phyloP scores from a whole-genome alignment of 1,140 invertebrate species.

The Euwallacea fornicatus region DNA sequence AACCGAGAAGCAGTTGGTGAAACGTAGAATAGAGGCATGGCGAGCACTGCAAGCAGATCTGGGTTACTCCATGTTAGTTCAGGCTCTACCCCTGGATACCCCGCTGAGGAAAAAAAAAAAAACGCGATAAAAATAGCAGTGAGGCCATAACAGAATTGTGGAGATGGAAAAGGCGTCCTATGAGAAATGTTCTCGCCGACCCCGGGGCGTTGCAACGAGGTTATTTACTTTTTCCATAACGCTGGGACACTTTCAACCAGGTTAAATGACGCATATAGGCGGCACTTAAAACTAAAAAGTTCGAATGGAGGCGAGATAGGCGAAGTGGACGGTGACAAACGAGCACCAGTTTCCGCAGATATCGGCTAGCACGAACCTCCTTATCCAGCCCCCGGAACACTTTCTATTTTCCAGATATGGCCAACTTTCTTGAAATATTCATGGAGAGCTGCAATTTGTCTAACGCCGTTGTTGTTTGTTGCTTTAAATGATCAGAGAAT shows the following conservation, averaged over 20 bases:
- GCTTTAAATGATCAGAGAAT: not conserved
- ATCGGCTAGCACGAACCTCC: conserved; percentile 7
- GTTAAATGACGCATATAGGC: conserved; percentile 24
- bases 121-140: not conserved
- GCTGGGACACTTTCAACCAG: conserved; percentile 11
- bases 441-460: conserved; percentile 11
- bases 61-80: too few species aligned
- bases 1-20: too few species aligned
- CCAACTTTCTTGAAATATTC: conserved; percentile 20
- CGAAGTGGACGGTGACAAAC: conserved; percentile 24
- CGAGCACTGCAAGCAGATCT: too few species aligned
- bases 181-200: conserved; percentile 17
- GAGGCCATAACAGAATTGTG: conserved; percentile 7
- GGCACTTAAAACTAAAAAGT: conserved; percentile 23
- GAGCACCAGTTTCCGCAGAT: conserved; percentile 10
- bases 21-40: too few species aligned
- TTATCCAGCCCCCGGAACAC: conserved; percentile 6
- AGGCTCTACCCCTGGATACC: too few species aligned
- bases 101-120: not conserved
- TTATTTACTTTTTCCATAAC: conserved; percentile 26
- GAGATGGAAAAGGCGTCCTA: conserved; percentile 15
- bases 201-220: conserved; percentile 15
- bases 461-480: conserved; percentile 9
- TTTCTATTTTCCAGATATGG: conserved; percentile 11
- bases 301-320: conserved; percentile 18